Percentiles rank a stretch among this genome's conserved stretches.
Evolutionary conservation across 2,888 invertebrate genomes (phyloP).

Genomic region (Trichogramma dendrolimi): DNA sequence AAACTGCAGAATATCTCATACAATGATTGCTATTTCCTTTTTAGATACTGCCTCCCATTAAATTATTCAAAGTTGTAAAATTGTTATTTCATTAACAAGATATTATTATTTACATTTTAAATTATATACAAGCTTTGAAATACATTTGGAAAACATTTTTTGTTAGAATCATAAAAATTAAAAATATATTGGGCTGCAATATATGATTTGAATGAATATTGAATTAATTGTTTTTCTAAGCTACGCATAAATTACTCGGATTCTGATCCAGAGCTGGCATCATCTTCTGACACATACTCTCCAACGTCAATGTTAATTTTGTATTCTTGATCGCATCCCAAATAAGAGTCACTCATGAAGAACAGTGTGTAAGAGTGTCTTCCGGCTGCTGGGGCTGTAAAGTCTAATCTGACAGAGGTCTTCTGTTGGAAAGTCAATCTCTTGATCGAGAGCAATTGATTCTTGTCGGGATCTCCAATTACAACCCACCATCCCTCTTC

Average conservation of each 20-base stretch:
- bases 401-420: slow-evolving; percentile 83
- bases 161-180: no score
- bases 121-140: no score
- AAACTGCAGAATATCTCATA: no score
- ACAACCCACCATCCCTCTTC: slow-evolving; percentile 98
- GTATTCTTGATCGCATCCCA: slow-evolving; percentile 99
- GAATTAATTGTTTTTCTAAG: no score
- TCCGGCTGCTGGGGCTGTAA: slow-evolving; percentile 86
- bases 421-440: slow-evolving; percentile 89
- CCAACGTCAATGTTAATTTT: slow-evolving; percentile 82
- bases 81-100: no score
- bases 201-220: no score
- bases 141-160: no score
- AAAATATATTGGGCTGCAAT: no score
- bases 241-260: slow-evolving; percentile 55
- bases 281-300: slow-evolving; percentile 62
- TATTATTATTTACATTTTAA: no score
- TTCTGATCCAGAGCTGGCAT: slow-evolving; percentile 54
- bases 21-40: no score
- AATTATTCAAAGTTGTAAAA: no score
- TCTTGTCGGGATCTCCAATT: slow-evolving; percentile 91
- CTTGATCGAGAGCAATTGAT: slow-evolving; percentile 94
- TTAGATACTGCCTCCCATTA: no score
- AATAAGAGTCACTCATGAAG: slow-evolving; percentile 98
- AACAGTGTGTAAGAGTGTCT: slow-evolving; percentile 90